A percentile compares a stretch with the other conserved stretches of the same genome.
These are phyloP conservation scores for Drosophila parvula DNA, from an alignment of 1,140 invertebrate species.

Conservation along the genomic window DNA sequence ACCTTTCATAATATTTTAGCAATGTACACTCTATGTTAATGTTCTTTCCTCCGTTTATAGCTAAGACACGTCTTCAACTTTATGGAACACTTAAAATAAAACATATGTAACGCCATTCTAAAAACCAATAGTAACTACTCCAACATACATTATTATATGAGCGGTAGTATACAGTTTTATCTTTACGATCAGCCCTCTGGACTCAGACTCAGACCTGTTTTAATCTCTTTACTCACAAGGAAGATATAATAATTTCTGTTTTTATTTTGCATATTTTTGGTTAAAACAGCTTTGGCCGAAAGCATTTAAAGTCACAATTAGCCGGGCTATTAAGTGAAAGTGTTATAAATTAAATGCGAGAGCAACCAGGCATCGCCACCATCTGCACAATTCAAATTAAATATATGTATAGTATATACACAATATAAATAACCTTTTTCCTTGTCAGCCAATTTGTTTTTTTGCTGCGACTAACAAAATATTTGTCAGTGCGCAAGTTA, in stretches of 20 bases:
- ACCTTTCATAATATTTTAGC: no score
- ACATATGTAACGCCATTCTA: neutral
- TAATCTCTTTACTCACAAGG: neutral
- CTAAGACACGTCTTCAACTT: neutral
- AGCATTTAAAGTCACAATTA: conserved; percentile 66
- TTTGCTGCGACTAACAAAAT: conserved; percentile 22
- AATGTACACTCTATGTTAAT: no score
- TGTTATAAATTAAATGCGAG: conserved; percentile 70
- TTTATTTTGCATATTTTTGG: conserved; percentile 57
- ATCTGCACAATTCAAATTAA: conserved; percentile 37
- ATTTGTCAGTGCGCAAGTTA: conserved; percentile 49
- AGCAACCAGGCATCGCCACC: conserved; percentile 15
- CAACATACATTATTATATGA: neutral
- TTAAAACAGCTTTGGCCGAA: conserved; percentile 14
- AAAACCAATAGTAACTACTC: neutral
- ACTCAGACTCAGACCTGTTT: conserved; percentile 8
- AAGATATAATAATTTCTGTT: conserved; percentile 6
- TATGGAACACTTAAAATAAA: neutral
- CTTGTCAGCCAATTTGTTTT: conserved; percentile 39
- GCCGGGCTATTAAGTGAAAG: conserved; percentile 72
- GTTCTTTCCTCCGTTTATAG: no score
- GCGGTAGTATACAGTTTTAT: neutral
- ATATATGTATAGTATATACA: conserved; percentile 40
- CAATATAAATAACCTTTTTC: conserved; percentile 44
- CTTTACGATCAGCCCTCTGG: conserved; percentile 5